Base-by-base conservation (phyloP, 2,888 invertebrate genomes). In the Archaeoteleia sp. region DNA sequence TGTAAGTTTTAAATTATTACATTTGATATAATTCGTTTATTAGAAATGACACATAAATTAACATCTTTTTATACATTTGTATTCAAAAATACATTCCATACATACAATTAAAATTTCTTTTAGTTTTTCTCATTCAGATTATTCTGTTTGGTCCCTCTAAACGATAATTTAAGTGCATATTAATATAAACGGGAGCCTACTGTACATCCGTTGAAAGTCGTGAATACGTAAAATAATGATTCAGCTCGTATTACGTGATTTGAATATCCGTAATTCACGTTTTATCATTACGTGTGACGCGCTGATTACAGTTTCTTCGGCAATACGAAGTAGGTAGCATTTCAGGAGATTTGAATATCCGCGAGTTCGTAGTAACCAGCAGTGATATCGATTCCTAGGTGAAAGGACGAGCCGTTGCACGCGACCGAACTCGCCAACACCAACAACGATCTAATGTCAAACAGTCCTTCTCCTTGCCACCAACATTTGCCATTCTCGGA, bases 321-420 rank as follows among this genome's bases (percentile, higher is more conserved):
- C 68, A 72, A 71, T 70, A 62, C 67, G 71, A 68, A 68, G 66
- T 70, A 61, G 69, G 65, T 51, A 69, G 54, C 65, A 46, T 65
- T 63, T 68, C 53, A 74, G 67, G 71, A 75, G 67, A 75, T 78
- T 74, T 75, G 75, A 78, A 77, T 79, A 77, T 72, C 73, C 71
- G 72, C 74, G 74, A 76, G 72, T 74, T 77, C 75, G 67, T 67
- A 72, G 75, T 74, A 79, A 76, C 74, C 75, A 70, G 77, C 78
- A 67, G 76, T 76, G 79, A 81, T 82, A 83, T 83, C 79, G 83
- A 83, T 82, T 82, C 76, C 72, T 67, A 69, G 69, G 70, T 65
- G 60, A 67, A 74, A 75, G 74, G 72, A 76, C 76, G 74, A 67
- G 54, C 69, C 71, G 54, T 65, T 67, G 75, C 82, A 82, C 81